These are phyloP conservation scores for Dryas iulia DNA, from an alignment of 1,140 invertebrate genomes.

Conservation along the genomic window DNA sequence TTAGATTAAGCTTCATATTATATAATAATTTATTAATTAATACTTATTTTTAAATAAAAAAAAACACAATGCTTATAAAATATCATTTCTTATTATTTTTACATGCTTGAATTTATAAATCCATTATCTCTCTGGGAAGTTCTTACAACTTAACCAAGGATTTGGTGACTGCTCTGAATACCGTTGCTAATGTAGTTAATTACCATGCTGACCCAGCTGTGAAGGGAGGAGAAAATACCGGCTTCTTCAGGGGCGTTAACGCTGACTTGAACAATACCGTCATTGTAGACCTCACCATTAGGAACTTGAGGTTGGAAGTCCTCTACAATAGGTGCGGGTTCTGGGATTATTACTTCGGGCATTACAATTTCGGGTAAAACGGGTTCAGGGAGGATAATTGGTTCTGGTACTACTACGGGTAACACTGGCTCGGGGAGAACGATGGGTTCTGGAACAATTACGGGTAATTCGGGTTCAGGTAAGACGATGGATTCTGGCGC, in stretches of 20 bases:
- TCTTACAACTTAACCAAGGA: slow-evolving; percentile 9
- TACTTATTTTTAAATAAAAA: neutral
- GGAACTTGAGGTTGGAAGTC: slow-evolving; percentile 29
- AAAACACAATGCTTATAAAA: neutral
- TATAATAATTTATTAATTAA: neutral
- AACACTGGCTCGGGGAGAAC: slow-evolving; percentile 25
- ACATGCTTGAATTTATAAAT: neutral
- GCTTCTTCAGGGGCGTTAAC: slow-evolving; percentile 46
- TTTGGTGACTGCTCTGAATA: slow-evolving; percentile 46
- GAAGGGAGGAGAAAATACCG: slow-evolving; percentile 36
- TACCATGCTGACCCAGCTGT: slow-evolving; percentile 57
- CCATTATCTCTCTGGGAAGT: neutral
- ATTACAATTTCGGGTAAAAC: neutral
- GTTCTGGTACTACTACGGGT: slow-evolving; percentile 26
- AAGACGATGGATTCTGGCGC: slow-evolving; percentile 15
- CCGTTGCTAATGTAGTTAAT: slow-evolving; percentile 57
- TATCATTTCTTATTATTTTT: neutral
- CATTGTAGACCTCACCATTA: slow-evolving; percentile 53
- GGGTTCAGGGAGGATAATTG: slow-evolving; percentile 21
- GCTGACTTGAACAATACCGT: slow-evolving; percentile 52
- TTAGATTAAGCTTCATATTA: too few relatives aligned
- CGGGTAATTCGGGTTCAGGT: slow-evolving; percentile 27
- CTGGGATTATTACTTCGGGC: neutral
- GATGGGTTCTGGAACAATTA: slow-evolving; percentile 26
- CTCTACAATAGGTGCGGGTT: neutral